Evolutionary conservation across 2,888 invertebrate genomes (phyloP).

Genomic region (Ectobius pallidus): DNA sequence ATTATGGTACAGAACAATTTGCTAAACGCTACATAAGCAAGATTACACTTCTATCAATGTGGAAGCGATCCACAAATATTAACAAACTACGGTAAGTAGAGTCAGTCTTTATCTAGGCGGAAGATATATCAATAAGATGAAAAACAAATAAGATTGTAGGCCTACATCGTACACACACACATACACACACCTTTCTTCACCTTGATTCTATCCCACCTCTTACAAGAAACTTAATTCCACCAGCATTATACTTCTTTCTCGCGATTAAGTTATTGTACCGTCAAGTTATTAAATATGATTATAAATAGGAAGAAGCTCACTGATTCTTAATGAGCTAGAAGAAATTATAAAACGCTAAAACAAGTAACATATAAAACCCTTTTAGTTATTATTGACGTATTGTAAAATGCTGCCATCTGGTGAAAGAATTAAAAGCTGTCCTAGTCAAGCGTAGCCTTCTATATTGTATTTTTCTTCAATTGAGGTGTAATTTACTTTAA

Average conservation of each 20-base stretch:
- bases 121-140: no score
- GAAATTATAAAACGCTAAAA: conserved; percentile 25
- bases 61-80: no score
- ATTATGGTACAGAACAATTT: background rate
- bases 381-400: conserved; percentile 42
- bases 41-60: no score
- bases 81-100: no score
- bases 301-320: no score
- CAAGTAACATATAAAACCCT: conserved; percentile 19
- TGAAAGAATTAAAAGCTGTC: background rate
- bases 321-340: background rate
- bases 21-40: no score
- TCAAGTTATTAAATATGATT: no score
- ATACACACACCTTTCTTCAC: conserved; percentile 7
- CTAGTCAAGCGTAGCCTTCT: background rate
- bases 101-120: no score
- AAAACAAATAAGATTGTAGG: background rate
- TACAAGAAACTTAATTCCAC: background rate
- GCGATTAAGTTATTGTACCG: no score
- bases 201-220: background rate
- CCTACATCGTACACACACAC: background rate
- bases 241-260: background rate
- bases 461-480: background rate
- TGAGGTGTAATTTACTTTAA: no score
- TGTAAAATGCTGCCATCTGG: conserved; percentile 39